Percentiles rank a stretch among this genome's conserved stretches.
These are phyloP conservation scores for Selenia dentaria DNA, from an alignment of 2,888 invertebrate species.

Conservation along the genomic window DNA sequence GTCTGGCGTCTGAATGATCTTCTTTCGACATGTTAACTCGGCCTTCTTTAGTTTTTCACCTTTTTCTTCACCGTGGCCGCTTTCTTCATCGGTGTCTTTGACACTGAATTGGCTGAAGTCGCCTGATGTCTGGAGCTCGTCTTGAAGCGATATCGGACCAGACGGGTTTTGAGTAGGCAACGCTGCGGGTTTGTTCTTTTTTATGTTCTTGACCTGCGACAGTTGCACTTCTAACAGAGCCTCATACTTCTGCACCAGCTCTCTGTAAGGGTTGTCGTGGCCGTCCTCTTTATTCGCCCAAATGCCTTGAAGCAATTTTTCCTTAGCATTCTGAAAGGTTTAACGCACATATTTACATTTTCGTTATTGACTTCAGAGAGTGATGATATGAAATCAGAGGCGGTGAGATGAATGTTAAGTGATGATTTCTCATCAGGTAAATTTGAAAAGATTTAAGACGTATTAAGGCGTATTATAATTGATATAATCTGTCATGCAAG, in stretches of 20 bases:
- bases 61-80: constrained; percentile 85
- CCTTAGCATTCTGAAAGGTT: constrained; percentile 74
- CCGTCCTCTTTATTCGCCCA: constrained; percentile 81
- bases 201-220: constrained; percentile 83
- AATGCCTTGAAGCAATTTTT: constrained; percentile 78
- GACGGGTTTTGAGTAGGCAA: constrained; percentile 63
- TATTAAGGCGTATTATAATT: constrained; percentile 3
- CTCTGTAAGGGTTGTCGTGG: constrained; percentile 89
- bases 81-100: constrained; percentile 87
- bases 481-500: constrained; percentile 21
- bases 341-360: constrained; percentile 21
- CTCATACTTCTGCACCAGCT: constrained; percentile 93
- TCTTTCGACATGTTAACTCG: constrained; percentile 74
- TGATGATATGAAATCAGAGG: not conserved
- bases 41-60: constrained; percentile 75
- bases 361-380: not conserved
- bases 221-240: constrained; percentile 91
- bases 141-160: constrained; percentile 85
- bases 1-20: constrained; percentile 90
- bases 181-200: constrained; percentile 62
- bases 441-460: constrained; percentile 12
- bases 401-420: constrained; percentile 24
- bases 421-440: constrained; percentile 14
- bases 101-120: constrained; percentile 87
- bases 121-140: constrained; percentile 90